Evolutionary conservation across 2,113 vertebrate genomes (phyloP).

Genomic region (Oryzias curvinotus): DNA sequence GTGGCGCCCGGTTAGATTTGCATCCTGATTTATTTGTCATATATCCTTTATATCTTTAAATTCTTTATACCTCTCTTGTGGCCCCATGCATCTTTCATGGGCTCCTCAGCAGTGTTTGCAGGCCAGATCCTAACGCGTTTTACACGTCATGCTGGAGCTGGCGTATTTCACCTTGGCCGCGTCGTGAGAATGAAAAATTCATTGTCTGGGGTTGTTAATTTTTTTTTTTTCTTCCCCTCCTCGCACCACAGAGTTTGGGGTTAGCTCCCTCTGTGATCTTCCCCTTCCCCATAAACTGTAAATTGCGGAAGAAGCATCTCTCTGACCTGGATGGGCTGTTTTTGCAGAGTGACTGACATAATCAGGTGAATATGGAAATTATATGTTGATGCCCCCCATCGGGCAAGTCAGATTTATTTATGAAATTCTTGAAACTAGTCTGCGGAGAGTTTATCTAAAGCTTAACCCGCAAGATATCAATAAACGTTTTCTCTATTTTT

Average conservation of each 20-base stretch:
- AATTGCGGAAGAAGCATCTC: conserved; percentile 49
- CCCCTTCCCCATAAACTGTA: conserved; percentile 49
- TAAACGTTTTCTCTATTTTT: not conserved
- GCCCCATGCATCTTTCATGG: conserved; percentile 79
- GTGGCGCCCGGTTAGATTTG: conserved; percentile 78
- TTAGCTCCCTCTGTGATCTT: conserved; percentile 18
- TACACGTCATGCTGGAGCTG: conserved; percentile 68
- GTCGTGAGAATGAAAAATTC: conserved; percentile 70
- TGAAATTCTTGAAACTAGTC: conserved; percentile 19
- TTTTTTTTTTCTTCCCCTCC: conserved; percentile 45
- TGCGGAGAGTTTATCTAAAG: conserved; percentile 21
- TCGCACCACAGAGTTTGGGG: conserved; percentile 45
- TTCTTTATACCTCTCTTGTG: conserved; percentile 82
- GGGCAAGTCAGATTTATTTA: conserved; percentile 50
- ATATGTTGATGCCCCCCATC: conserved; percentile 36
- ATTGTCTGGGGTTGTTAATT: conserved; percentile 62
- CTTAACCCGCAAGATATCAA: conserved; percentile 12
- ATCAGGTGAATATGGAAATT: conserved; percentile 64
- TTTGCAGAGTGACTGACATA: conserved; percentile 66
- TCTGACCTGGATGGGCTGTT: conserved; percentile 60
- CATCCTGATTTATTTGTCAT: conserved; percentile 85
- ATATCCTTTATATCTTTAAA: conserved; percentile 83
- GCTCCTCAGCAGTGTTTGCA: conserved; percentile 70
- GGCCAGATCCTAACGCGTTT: conserved; percentile 77
- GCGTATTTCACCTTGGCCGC: conserved; percentile 69